Evolutionary conservation across 2,797 vertebrate genomes (phyloP).

Genomic region (Acrossocheilus fasciatus): DNA sequence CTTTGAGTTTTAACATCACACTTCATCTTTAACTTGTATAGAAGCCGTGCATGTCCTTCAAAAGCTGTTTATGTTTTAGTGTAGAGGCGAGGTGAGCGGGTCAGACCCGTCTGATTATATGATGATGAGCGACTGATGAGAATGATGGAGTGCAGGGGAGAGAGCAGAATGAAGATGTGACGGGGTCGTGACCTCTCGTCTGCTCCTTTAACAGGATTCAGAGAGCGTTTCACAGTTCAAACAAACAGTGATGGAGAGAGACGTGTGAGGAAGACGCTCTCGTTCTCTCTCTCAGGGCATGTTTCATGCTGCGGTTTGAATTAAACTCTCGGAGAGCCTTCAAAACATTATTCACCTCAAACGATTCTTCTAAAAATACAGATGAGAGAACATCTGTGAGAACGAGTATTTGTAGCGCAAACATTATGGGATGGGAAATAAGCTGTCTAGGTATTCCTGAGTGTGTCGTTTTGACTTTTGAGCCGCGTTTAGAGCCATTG

Average conservation of each 20-base stretch:
- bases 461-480: not conserved
- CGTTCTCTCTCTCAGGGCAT: constrained; percentile 36
- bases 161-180: constrained; percentile 45
- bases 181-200: constrained; percentile 34
- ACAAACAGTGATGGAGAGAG: constrained; percentile 49
- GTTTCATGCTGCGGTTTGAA: constrained; percentile 14
- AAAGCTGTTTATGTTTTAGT: constrained; percentile 34
- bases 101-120: constrained; percentile 12
- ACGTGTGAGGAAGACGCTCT: constrained; percentile 26
- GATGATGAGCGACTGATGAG: constrained; percentile 29
- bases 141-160: constrained; percentile 34
- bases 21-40: not conserved
- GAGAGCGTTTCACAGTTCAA: constrained; percentile 56
- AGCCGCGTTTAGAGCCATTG: not conserved
- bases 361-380: constrained; percentile 29
- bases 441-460: constrained; percentile 2
- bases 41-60: not conserved
- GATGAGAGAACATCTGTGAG: constrained; percentile 31
- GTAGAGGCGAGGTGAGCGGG: constrained; percentile 19
- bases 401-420: not conserved
- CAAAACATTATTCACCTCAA: constrained; percentile 38
- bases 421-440: not conserved
- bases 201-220: constrained; percentile 56
- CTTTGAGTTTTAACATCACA: not conserved
- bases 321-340: constrained; percentile 33